Base-by-base conservation (phyloP, 2,113 vertebrate genomes). In the Poeciliopsis retropinna region DNA sequence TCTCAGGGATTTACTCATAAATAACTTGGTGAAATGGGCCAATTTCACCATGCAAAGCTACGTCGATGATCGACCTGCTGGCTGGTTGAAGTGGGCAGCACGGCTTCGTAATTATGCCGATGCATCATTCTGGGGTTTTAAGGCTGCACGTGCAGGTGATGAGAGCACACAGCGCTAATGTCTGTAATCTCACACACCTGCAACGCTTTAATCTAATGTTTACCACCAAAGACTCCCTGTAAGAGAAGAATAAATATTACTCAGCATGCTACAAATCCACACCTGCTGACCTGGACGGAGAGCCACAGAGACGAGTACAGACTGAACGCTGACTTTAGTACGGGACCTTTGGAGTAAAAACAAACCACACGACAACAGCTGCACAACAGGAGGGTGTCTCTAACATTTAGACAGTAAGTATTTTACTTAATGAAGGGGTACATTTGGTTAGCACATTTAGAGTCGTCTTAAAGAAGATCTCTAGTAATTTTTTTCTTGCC, bases 281-380 rank as follows among this genome's bases (percentile, higher is more conserved):
- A 62, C 51, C 67, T 30, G 30, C 64, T 63, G 71, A 78, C n/a
- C 80, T 72, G 41, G 51, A 84, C 79, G 67, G 22, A 39, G 79
- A 60, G n/a, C 31, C 70, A 83, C 84, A 85, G 81, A 81, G 66
- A 84, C 67, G 19, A 74, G 66, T 28, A 78, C 73, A 77, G 67
- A 89, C 88, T 85, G 54, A 70, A 72, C 17, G 57, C 63, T 4
- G 70, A 83, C 83, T 76, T 63, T 30, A 79, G 41, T 22, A 63
- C 62, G 64, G 47, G 76, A 83, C 51, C 65, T 62, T 80, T 29
- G 57, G 77, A 84, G 70, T 62, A 70, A 78, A 37, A 79, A 85
- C 81, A 78, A 63, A 87, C 69, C 71, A 87, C 76, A 84, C 64
- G 30, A 83, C 79, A 83, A 78, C 47, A 81, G 78, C 64, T 61